Evolutionary conservation across 2,797 vertebrate species (phyloP).

Genomic region (Thripadectes ignobilis): DNA sequence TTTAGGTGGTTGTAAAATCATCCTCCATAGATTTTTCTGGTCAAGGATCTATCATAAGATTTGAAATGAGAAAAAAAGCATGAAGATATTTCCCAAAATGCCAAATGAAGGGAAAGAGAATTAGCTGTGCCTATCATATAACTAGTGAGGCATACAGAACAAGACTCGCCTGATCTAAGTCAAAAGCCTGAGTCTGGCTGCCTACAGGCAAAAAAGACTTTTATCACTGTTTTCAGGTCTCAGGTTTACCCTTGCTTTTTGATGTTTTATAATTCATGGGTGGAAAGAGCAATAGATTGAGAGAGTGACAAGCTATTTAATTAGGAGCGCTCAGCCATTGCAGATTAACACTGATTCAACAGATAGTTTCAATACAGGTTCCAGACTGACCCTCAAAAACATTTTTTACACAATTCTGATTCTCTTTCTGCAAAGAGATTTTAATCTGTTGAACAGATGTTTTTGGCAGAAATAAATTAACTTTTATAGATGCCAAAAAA

Average conservation of each 20-base stretch:
- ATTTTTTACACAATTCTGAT: not conserved
- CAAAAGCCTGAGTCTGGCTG: not conserved
- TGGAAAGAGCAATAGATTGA: not conserved
- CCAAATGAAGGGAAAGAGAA: not conserved
- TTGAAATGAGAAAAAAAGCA: not conserved
- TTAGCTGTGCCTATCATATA: not conserved
- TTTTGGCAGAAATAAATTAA: conserved; percentile 2
- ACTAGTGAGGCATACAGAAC: not conserved
- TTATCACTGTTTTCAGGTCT: not conserved
- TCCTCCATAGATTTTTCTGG: not conserved
- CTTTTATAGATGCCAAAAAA: not conserved
- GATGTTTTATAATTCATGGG: not conserved
- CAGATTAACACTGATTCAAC: not conserved
- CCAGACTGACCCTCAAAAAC: not conserved
- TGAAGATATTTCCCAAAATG: not conserved
- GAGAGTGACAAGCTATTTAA: not conserved
- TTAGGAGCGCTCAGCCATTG: not conserved
- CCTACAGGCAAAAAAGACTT: not conserved
- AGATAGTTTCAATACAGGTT: not conserved
- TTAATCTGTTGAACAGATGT: not conserved
- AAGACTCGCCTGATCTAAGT: not conserved
- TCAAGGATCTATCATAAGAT: not conserved
- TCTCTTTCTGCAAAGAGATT: not conserved
- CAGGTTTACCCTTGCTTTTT: not conserved
- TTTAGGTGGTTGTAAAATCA: not conserved